Conservation (phyloP, 2,113 vertebrate species). For the Corythaixoides concolor region DNA sequence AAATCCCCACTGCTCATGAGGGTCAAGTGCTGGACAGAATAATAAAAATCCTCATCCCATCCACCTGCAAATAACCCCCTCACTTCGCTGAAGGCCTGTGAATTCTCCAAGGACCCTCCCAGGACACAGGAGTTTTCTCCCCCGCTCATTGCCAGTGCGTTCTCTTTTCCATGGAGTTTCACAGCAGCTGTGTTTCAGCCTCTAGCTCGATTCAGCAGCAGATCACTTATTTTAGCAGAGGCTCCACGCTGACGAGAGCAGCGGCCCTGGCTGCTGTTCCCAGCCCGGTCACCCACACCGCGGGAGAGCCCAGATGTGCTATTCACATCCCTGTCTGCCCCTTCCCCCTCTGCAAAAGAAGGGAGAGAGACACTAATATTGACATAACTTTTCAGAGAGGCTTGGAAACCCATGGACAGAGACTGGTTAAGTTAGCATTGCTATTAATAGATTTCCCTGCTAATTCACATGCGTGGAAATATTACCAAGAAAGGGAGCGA, state of each 20-base stretch:
- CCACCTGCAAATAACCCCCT: not conserved
- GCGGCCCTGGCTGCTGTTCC: not conserved
- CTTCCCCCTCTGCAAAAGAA: not conserved
- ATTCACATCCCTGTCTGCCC: not conserved
- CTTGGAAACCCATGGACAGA: fast-evolving
- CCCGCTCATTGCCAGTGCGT: not conserved
- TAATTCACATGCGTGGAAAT: not conserved
- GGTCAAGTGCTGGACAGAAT: not conserved
- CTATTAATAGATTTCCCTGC: not conserved
- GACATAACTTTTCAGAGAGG: not conserved
- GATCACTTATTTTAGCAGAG: not conserved
- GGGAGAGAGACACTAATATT: not conserved
- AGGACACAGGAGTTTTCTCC: not conserved
- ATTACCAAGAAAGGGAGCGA: not conserved
- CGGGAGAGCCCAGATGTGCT: not conserved
- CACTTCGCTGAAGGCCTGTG: not conserved
- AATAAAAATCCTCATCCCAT: not conserved
- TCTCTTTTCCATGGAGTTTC: not conserved
- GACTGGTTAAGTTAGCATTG: not conserved
- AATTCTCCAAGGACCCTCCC: no score
- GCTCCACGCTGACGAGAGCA: not conserved
- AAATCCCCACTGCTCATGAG: not conserved
- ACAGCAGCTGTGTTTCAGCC: not conserved
- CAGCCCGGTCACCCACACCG: not conserved
- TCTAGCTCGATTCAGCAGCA: not conserved